A percentile compares a stretch with the other conserved stretches of the same genome.
Evolutionary conservation across 1,140 invertebrate species (phyloP).

Genomic region (Bilobella aurantiaca): DNA sequence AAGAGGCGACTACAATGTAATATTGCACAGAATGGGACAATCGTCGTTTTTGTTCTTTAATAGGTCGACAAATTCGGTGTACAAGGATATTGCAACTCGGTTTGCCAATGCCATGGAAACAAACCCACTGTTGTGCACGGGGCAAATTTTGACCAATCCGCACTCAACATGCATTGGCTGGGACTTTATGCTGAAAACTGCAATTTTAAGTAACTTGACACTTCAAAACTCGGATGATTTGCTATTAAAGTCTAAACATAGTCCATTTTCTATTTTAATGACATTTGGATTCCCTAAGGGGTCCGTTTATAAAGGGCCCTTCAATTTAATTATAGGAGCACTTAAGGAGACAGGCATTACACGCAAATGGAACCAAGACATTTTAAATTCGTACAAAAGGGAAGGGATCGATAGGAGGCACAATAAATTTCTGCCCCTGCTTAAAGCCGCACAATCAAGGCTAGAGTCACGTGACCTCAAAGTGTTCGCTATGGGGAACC

Average conservation of each 20-base stretch:
- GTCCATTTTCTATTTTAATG: no score
- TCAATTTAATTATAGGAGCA: not conserved
- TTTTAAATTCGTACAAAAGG: not conserved
- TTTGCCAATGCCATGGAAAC: not conserved
- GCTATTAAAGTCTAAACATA: no score
- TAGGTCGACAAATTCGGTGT: not conserved
- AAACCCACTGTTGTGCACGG: not conserved
- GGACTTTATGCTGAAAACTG: not conserved
- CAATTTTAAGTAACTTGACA: slow-evolving; percentile 6
- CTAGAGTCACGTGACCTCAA: not conserved
- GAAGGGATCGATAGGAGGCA: no score
- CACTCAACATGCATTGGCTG: slow-evolving; percentile 12
- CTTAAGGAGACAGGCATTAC: not conserved
- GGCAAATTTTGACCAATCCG: not conserved
- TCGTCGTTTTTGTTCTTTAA: slow-evolving; percentile 9
- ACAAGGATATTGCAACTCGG: not conserved
- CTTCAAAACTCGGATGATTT: no score
- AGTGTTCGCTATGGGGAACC: not conserved
- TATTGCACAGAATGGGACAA: slow-evolving; percentile 2
- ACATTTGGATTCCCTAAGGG: not conserved
- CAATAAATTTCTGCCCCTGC: not conserved
- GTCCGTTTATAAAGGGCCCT: not conserved
- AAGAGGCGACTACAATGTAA: slow-evolving; percentile 8
- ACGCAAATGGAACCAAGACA: no score
- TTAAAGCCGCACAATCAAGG: not conserved